Evolutionary conservation across 1,140 invertebrate genomes (phyloP), one percentile per base, ranked within the genome.

Genomic region (Drosophila ficusphila): DNA sequence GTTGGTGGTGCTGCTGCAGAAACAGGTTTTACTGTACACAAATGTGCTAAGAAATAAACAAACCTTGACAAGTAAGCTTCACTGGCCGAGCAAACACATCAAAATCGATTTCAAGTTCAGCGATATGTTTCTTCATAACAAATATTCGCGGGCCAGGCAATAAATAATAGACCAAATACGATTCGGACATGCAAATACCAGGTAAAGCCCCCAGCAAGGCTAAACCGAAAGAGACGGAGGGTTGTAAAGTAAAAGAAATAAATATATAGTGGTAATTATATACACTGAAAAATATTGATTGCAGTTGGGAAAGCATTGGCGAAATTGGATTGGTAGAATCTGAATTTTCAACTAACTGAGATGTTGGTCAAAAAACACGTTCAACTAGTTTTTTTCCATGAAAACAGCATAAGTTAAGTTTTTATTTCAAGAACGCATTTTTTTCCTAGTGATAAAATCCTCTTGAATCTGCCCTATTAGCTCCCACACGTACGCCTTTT

Each of bases 21-120:
- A 82, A 82, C 78, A 31, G 77, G 77, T 76, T 81, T 79, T 58
- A 56, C 47, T 79, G 53, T 70, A 75, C 64, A 62, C 52, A 19
- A 57, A 51, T 81, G 78, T 76, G 78, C 57, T 74, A 76, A 88
- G 73, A 88, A 64, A 88, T 88, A 86, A 70, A 82, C 77, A 81
- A 88, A 88, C 82, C 81, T 86, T 86, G 77, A 38, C 51, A 46
- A 42, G 46, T 29, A 21, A 52, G 44, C 36, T 14, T 14, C 54
- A 12, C 60, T 53, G 60, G 46, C 60, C 58, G 73, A 76, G 64
- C 61, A 57, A 78, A 60, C 53, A 46, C 71, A 71, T 62, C 58
- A 75, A 88, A 82, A 88, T 81, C 77, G 64, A 88, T 75, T 88
- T 86, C 82, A 86, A 86, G 82, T 86, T 86, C 82, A 88, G 73